Conservation (phyloP, 2,797 vertebrate genomes). For the Pangasius sanitwongsei region DNA sequence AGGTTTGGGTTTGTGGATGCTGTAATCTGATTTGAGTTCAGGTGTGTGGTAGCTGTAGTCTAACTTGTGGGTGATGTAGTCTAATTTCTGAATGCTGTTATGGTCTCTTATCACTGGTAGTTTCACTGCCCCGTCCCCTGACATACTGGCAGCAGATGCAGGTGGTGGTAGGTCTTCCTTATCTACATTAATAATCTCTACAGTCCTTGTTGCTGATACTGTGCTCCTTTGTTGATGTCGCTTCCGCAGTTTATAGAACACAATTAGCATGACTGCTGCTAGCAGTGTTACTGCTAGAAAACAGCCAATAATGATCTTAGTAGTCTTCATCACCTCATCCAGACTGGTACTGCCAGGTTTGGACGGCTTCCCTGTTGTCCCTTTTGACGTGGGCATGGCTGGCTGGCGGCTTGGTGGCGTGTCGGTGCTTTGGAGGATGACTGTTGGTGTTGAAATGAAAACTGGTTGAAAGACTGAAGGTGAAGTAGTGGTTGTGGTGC, state of each 20-base stretch:
- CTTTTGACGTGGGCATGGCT: slow-evolving; percentile 77
- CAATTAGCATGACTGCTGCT: slow-evolving; percentile 96
- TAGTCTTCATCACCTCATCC: slow-evolving; percentile 98
- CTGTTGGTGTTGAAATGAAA: slow-evolving; percentile 94
- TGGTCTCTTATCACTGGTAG: slow-evolving; percentile 91
- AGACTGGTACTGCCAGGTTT: slow-evolving; percentile 81
- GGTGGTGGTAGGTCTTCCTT: slow-evolving; percentile 87
- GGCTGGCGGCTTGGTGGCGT: slow-evolving; percentile 68
- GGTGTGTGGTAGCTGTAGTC: slow-evolving; percentile 77
- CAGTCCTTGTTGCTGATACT: slow-evolving; percentile 88
- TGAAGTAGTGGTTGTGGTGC: slow-evolving; percentile 84
- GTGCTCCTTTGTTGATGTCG: slow-evolving; percentile 95
- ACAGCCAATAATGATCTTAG: slow-evolving; percentile 98
- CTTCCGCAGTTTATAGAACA: slow-evolving; percentile 97
- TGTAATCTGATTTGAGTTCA: slow-evolving; percentile 73
- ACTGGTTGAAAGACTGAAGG: slow-evolving; percentile 93
- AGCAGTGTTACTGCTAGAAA: slow-evolving; percentile 95
- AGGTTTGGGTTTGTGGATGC: slow-evolving; percentile 73
- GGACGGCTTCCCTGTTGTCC: slow-evolving; percentile 79
- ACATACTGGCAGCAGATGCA: slow-evolving; percentile 75
- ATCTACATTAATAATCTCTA: slow-evolving; percentile 96
- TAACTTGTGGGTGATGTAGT: slow-evolving; percentile 77
- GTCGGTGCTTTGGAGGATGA: slow-evolving; percentile 87
- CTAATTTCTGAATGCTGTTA: slow-evolving; percentile 79
- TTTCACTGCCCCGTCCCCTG: slow-evolving; percentile 83